Percentiles rank a stretch among this genome's conserved stretches.
These are phyloP conservation scores for Cladorhizidae sp. DNA, from an alignment of 37 sponge, comb jelly and placozoan genomes.

Conservation along the genomic window DNA sequence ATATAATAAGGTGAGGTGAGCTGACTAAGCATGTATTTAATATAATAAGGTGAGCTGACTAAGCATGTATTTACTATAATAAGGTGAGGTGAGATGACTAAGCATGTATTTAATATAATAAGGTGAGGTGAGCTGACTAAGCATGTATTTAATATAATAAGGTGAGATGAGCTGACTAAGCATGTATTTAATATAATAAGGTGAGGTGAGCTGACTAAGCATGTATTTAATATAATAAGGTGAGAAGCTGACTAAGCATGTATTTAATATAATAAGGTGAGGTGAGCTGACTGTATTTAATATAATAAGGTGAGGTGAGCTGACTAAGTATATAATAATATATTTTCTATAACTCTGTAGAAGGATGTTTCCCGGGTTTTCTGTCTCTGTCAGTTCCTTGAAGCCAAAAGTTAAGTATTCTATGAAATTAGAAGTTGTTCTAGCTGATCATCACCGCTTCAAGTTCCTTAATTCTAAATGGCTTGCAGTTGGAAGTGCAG, in stretches of 20 bases:
- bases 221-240: background rate
- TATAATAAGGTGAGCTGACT: background rate
- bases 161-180: background rate
- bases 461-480: slow-evolving; percentile 87
- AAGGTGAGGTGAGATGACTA: background rate
- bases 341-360: slow-evolving; percentile 29
- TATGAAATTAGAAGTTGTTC: slow-evolving; percentile 85
- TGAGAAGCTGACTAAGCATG: background rate
- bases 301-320: background rate
- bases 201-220: background rate
- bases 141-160: background rate
- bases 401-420: slow-evolving; percentile 87
- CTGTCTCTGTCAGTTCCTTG: slow-evolving; percentile 68
- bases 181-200: background rate
- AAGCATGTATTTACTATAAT: background rate
- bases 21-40: background rate
- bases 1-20: background rate
- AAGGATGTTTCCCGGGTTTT: slow-evolving; percentile 93
- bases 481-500: slow-evolving; percentile 82
- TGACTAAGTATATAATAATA: background rate
- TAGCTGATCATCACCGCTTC: slow-evolving; percentile 88
- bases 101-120: background rate
- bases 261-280: background rate
- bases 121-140: background rate
- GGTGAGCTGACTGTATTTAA: background rate